Percentiles rank a stretch among this genome's conserved stretches.
Evolutionary conservation across 2,113 vertebrate genomes (phyloP).

Genomic region (Cromileptes altivelis): DNA sequence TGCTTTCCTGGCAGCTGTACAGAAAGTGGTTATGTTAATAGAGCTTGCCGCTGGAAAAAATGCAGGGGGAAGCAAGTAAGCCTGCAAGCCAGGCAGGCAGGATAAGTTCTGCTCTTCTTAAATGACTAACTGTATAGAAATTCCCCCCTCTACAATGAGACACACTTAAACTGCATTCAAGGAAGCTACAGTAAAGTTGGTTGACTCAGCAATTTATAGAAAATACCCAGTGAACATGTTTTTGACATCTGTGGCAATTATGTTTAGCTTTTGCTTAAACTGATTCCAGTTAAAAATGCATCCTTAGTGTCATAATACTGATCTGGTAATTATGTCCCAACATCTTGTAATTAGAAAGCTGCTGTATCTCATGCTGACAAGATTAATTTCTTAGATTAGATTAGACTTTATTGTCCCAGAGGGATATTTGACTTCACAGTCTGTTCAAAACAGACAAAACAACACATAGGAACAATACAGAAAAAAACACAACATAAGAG

Average conservation of each 20-base stretch:
- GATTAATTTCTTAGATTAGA: no score
- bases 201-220: neutral
- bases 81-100: constrained; percentile 6
- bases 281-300: neutral
- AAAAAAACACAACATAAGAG: no score
- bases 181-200: neutral
- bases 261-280: neutral
- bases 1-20: constrained; percentile 73
- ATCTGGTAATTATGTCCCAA: no score
- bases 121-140: constrained; percentile 26
- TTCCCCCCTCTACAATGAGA: neutral
- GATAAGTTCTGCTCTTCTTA: neutral
- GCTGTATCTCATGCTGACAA: no score
- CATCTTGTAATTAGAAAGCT: no score
- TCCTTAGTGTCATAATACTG: no score
- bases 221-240: neutral
- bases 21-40: constrained; percentile 69
- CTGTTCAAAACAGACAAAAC: no score
- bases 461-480: no score
- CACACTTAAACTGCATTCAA: neutral
- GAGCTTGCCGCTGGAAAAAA: constrained; percentile 51
- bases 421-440: no score
- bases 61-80: constrained; percentile 4
- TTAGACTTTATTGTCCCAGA: no score
- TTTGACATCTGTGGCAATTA: neutral